These are phyloP conservation scores for Coregonus sp. DNA, from an alignment of 2,797 vertebrate species.

Conservation along the genomic window DNA sequence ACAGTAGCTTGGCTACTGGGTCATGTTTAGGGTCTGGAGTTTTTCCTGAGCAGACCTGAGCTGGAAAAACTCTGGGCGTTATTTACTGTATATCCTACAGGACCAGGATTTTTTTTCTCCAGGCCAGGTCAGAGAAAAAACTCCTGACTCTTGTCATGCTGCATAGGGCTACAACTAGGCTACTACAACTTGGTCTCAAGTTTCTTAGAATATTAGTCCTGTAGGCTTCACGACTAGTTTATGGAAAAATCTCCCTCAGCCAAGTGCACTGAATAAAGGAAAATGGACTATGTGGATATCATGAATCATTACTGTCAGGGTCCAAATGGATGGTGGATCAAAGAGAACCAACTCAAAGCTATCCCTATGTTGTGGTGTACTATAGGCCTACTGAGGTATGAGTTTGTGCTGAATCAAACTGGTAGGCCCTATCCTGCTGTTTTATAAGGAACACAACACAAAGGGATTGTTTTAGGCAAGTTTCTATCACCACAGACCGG, in stretches of 20 bases:
- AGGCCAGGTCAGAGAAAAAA: neutral
- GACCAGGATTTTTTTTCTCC: neutral
- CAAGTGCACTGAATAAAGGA: neutral
- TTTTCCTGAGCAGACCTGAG: too few species aligned
- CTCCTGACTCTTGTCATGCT: neutral
- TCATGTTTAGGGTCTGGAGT: neutral
- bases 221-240: neutral
- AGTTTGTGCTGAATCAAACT: constrained; percentile 42
- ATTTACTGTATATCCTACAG: neutral
- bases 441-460: constrained; percentile 50
- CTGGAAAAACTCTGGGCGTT: too few species aligned
- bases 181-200: neutral
- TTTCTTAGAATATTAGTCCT: neutral
- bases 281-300: neutral
- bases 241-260: neutral
- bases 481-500: constrained; percentile 22
- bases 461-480: constrained; percentile 26
- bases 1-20: neutral
- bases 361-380: neutral
- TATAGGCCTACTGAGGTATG: constrained; percentile 18
- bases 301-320: neutral
- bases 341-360: neutral
- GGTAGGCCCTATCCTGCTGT: constrained; percentile 38
- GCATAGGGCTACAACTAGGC: neutral
- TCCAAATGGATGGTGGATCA: neutral